Conservation (phyloP, 2,888 invertebrate species). For the Lasiommata megera region DNA sequence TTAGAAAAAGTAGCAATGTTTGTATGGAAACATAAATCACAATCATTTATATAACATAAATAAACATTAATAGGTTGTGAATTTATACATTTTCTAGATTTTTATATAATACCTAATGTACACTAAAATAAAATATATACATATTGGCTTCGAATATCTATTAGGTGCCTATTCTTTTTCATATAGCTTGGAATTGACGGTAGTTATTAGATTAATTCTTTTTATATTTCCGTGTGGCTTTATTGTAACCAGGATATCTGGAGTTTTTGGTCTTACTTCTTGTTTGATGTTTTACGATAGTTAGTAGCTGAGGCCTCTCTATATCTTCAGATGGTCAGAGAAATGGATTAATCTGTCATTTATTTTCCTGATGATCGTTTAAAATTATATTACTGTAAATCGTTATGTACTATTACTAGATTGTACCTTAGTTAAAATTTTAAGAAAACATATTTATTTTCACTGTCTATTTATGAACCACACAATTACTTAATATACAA, state of each 20-base stretch:
- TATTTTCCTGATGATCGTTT: neutral
- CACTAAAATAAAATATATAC: slow-evolving; percentile 38
- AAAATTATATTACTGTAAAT: neutral
- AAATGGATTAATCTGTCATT: neutral
- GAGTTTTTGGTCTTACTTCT: no score
- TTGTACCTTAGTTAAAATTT: neutral
- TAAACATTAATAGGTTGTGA: slow-evolving; percentile 80
- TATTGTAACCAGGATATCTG: no score
- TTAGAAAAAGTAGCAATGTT: slow-evolving; percentile 24
- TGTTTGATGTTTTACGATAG: no score
- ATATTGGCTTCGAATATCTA: slow-evolving; percentile 23
- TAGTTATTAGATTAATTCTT: no score
- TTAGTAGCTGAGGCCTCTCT: no score
- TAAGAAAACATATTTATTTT: neutral
- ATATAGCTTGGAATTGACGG: slow-evolving; percentile 42
- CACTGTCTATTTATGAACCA: neutral
- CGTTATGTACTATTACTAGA: no score
- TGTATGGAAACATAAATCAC: slow-evolving; percentile 42
- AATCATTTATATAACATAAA: slow-evolving; percentile 51
- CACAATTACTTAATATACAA: neutral
- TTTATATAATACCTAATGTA: slow-evolving; percentile 58
- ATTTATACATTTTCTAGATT: slow-evolving; percentile 80
- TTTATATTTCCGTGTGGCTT: no score
- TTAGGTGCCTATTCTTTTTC: slow-evolving; percentile 25
- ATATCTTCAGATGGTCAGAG: no score